Percentiles rank a stretch among this genome's conserved stretches.
Evolutionary conservation across 2,888 invertebrate species (phyloP).

Genomic region (Scrobipalpa atriplicella): DNA sequence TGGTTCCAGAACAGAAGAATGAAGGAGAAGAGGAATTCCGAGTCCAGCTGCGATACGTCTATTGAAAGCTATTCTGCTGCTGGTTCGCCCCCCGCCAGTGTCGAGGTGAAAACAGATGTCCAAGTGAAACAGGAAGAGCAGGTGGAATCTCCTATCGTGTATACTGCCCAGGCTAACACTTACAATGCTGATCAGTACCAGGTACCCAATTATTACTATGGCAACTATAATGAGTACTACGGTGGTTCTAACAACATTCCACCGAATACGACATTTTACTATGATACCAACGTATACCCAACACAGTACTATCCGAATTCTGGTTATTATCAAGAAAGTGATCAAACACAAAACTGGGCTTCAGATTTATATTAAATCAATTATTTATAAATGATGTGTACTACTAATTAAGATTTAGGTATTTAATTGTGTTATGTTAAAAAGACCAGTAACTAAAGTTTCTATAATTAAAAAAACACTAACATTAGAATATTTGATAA

Average conservation of each 20-base stretch:
- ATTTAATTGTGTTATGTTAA: not conserved
- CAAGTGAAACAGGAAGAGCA: not conserved
- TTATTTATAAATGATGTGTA: not conserved
- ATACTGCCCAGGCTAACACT: not conserved
- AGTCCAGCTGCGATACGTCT: slow-evolving; percentile 48
- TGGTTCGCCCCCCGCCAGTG: slow-evolving; percentile 30
- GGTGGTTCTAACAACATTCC: not conserved
- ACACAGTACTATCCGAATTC: slow-evolving; percentile 15
- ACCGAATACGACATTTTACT: not conserved
- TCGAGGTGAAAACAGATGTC: slow-evolving; percentile 10
- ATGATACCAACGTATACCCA: slow-evolving; percentile 16
- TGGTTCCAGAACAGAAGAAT: slow-evolving; percentile 94
- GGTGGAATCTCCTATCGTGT: not conserved
- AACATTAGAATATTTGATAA: not conserved
- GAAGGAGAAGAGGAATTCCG: slow-evolving; percentile 85
- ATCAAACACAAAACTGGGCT: not conserved
- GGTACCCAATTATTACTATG: not conserved
- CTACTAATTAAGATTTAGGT: not conserved
- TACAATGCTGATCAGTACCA: not conserved
- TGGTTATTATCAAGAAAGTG: not conserved
- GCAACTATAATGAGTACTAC: not conserved
- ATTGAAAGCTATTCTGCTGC: slow-evolving; percentile 40
- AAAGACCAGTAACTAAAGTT: too few relatives aligned
- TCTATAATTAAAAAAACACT: not conserved
- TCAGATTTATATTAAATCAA: not conserved